These are phyloP conservation scores for Wiebesia pumilae DNA, from an alignment of 1,140 invertebrate genomes.

Conservation along the genomic window DNA sequence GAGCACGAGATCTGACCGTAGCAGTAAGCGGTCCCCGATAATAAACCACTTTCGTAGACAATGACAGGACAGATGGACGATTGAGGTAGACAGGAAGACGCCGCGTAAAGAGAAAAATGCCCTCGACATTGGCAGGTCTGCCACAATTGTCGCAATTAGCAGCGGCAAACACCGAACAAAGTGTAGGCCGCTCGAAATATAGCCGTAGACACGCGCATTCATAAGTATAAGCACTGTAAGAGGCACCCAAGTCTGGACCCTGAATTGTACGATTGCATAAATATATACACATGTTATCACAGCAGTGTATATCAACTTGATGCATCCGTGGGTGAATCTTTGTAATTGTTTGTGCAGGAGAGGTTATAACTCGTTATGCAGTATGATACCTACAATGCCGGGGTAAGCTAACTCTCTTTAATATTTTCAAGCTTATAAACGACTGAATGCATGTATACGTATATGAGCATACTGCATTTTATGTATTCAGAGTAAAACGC, in stretches of 20 bases:
- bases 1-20: not conserved
- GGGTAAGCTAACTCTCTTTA: not conserved
- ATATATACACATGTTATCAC: not conserved
- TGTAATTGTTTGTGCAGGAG: not conserved
- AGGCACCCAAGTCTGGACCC: too few species aligned
- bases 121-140: not conserved
- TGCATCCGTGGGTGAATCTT: not conserved
- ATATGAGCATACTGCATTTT: not conserved
- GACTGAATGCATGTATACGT: not conserved
- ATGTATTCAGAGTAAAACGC: not conserved
- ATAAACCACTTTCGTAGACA: conserved; percentile 18
- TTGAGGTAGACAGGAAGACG: not conserved
- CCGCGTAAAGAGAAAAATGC: not conserved
- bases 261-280: not conserved
- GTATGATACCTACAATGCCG: conserved; percentile 49
- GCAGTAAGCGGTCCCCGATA: not conserved
- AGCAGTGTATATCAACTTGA: not conserved
- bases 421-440: not conserved
- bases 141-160: conserved; percentile 28
- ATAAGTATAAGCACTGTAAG: conserved; percentile 1
- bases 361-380: conserved; percentile 48
- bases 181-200: not conserved
- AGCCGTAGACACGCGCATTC: not conserved
- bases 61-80: not conserved
- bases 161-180: conserved; percentile 7